Percentiles rank a stretch among this genome's conserved stretches.
These are phyloP conservation scores for Spicauda simplicius DNA, from an alignment of 2,888 invertebrate genomes.

Conservation along the genomic window DNA sequence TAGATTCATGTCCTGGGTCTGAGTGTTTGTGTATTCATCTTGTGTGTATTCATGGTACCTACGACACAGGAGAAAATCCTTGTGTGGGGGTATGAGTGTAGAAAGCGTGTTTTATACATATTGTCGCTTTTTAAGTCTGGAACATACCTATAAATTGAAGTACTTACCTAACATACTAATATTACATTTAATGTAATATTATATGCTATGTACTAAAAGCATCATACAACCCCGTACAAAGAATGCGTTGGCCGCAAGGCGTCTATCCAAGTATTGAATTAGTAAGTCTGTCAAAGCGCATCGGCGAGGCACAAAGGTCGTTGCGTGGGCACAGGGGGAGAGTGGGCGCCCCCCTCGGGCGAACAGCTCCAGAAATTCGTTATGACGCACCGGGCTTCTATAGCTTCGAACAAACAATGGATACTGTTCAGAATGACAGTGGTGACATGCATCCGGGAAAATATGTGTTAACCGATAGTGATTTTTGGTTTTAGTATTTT, in stretches of 20 bases:
- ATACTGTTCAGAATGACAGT: not conserved
- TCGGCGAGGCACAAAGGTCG: constrained; percentile 76
- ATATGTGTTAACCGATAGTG: not conserved
- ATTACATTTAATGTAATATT: too few species aligned
- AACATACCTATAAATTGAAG: too few species aligned
- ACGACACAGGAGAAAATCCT: too few species aligned
- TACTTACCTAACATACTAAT: too few species aligned
- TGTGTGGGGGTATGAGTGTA: too few species aligned
- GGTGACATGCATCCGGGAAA: not conserved
- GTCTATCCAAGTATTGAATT: constrained; percentile 67
- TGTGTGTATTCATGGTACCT: too few species aligned
- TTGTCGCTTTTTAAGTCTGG: too few species aligned
- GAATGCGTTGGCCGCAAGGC: constrained; percentile 54
- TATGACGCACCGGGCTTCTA: constrained; percentile 80
- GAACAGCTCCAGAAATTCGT: constrained; percentile 81
- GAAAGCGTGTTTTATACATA: too few species aligned
- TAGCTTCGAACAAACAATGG: constrained; percentile 56
- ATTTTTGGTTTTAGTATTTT: too few species aligned
- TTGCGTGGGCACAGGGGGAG: constrained; percentile 78
- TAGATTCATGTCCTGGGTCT: too few species aligned
- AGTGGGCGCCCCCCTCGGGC: constrained; percentile 51
- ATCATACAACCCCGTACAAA: not conserved
- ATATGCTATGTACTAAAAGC: too few species aligned
- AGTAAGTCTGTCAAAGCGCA: constrained; percentile 76
- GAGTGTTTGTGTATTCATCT: too few species aligned